phyloP scores from a whole-genome alignment of 35 echinoderm and acorn worm species.

The Apostichopus californicus region DNA sequence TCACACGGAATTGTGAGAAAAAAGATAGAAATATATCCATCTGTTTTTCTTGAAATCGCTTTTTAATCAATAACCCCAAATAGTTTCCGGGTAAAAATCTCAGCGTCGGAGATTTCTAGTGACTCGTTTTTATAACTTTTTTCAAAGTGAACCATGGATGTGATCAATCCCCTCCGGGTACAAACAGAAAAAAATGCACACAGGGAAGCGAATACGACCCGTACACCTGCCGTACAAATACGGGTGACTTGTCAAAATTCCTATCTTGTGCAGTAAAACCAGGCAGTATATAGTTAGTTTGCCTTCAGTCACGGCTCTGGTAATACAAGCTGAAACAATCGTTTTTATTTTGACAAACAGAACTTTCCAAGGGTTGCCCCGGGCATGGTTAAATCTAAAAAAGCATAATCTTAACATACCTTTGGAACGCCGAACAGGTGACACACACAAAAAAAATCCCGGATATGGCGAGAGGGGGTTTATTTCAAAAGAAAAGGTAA shows the following conservation, averaged over 20 bases:
- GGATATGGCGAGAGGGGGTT: background rate
- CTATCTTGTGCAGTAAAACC: background rate
- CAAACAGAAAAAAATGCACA: background rate
- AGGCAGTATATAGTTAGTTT: background rate
- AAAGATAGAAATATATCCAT: slow-evolving; percentile 18
- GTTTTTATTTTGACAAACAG: slow-evolving; percentile 46
- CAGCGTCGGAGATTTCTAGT: background rate
- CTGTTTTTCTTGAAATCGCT: slow-evolving; percentile 18
- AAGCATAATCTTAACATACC: slow-evolving; percentile 36
- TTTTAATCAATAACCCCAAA: slow-evolving; percentile 37
- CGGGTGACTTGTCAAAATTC: slow-evolving; percentile 37
- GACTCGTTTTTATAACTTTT: background rate
- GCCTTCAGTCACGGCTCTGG: slow-evolving; percentile 29
- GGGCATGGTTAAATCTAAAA: slow-evolving; percentile 20
- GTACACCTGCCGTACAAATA: slow-evolving; percentile 34
- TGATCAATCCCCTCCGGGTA: background rate
- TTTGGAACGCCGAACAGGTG: background rate
- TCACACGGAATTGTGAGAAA: too few species aligned
- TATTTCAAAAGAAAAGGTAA: background rate
- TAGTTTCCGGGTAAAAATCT: slow-evolving; percentile 30
- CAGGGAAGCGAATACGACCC: background rate
- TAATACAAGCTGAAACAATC: slow-evolving; percentile 49
- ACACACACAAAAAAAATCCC: background rate
- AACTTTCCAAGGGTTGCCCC: slow-evolving; percentile 15
- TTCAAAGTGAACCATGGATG: background rate